Base-by-base conservation (phyloP, 2,797 vertebrate species). In the Falco berigora region DNA sequence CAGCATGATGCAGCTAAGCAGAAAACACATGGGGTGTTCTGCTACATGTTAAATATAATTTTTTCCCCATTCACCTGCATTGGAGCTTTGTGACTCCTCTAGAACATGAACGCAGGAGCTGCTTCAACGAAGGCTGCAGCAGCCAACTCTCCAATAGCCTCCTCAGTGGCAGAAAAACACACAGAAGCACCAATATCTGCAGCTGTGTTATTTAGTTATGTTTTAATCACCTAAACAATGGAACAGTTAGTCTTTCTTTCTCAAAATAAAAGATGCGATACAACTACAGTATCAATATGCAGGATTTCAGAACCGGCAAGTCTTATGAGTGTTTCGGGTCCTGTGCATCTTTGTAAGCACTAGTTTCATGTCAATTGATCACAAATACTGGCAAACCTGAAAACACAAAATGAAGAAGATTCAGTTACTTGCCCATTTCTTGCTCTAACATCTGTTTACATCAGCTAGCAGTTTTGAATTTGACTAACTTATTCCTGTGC, bases 381-480 rank as follows among this genome's bases (percentile, higher is more conserved):
- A 75, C 38, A 63, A 91, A 76, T 32, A 46, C 55, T 42, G 32
- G 61, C 82, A 86, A 79, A 78, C 89, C 87, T 90, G 72, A 49
- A 87, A 94, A 64, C 14, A 74, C 46, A 63, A 53, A 81, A 44
- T 2, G 64, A 73, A 80, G 42, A 74, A 71, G 49, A 25, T 53
- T n/a, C 25, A 50, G 24, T 49, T 46, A 56, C n/a, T 68, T 44
- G 50, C 34, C 50, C 55, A 30, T 62, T 58, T 68, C 81, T 84
- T 72, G 36, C 74, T 78, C 36, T 50, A 73, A 58, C 30, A 27
- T 49, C 74, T 2, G 2, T 52, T 52, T 49, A 55, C 21, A 71
- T 34, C 66, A 61, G 44, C 46, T n/a, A 46, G 27, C 12, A 25
- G 19, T 25, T 80, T 63, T 17, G 16, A 84, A 28, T 59, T 61